phyloP scores from a whole-genome alignment of 2,888 invertebrate genomes.

The Argynnis bischoffii region DNA sequence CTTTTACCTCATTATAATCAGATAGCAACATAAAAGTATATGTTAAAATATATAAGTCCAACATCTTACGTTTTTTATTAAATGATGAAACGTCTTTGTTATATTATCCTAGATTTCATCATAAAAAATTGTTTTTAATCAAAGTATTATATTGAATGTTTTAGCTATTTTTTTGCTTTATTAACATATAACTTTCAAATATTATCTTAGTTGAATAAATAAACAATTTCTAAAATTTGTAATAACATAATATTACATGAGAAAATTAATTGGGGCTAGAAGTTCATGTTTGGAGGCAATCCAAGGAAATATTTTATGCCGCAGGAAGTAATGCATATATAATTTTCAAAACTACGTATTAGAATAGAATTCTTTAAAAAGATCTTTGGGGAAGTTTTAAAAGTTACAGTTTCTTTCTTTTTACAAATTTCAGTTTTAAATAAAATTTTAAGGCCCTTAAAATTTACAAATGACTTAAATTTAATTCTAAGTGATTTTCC shows the following conservation, averaged over 20 bases:
- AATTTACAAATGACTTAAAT: too few species aligned
- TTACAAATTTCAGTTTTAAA: too few species aligned
- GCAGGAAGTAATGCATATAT: conserved; percentile 2
- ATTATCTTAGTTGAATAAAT: neutral
- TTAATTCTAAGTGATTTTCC: neutral
- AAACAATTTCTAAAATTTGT: neutral
- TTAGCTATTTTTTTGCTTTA: neutral
- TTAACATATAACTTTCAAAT: neutral
- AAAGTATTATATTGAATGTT: neutral
- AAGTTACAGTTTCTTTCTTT: conserved; percentile 4
- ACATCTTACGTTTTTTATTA: neutral
- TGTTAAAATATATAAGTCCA: neutral
- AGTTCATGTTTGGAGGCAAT: conserved; percentile 14
- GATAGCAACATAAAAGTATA: neutral
- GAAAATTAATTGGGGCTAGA: conserved; percentile 10
- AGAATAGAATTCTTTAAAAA: conserved; percentile 10
- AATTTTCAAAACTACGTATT: neutral
- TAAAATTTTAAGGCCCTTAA: too few species aligned
- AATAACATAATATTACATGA: neutral
- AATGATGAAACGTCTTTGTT: neutral
- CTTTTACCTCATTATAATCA: neutral
- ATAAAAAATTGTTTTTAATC: neutral
- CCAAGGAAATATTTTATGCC: conserved; percentile 13
- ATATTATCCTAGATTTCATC: neutral
- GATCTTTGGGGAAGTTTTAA: conserved; percentile 2